Conservation (phyloP, 2,113 vertebrate species). For the Brevimyrus niger region DNA sequence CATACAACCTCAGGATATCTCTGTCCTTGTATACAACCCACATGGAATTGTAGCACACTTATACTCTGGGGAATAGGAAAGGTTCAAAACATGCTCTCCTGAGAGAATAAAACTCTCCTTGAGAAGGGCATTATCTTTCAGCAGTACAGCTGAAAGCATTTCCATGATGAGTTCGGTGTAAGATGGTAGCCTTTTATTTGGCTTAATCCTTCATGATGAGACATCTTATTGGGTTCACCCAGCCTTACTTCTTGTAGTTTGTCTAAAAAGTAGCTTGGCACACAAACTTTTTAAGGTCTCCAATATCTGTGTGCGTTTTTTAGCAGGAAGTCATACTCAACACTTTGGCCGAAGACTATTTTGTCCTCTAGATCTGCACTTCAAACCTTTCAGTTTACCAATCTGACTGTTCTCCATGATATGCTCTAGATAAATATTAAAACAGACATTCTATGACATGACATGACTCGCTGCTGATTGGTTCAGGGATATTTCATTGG, state of each 20-base stretch:
- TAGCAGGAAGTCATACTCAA: not conserved
- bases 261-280: not conserved
- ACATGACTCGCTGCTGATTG: not conserved
- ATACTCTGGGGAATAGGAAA: not conserved
- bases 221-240: not conserved
- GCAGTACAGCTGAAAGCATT: not conserved
- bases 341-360: not conserved
- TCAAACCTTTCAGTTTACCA: not conserved
- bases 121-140: not conserved
- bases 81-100: not conserved
- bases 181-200: not conserved
- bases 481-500: not conserved
- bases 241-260: not conserved
- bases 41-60: not conserved
- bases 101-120: not conserved
- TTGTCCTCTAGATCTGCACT: not conserved
- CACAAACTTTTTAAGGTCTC: not conserved
- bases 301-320: not conserved
- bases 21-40: not conserved
- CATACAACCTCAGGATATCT: not conserved
- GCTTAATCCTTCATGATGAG: not conserved
- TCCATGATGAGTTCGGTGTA: not conserved
- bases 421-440: not conserved
- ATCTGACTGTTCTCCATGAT: not conserved
- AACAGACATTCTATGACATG: not conserved